Conservation (phyloP, 1,140 invertebrate species). For the Drosophila bocqueti region DNA sequence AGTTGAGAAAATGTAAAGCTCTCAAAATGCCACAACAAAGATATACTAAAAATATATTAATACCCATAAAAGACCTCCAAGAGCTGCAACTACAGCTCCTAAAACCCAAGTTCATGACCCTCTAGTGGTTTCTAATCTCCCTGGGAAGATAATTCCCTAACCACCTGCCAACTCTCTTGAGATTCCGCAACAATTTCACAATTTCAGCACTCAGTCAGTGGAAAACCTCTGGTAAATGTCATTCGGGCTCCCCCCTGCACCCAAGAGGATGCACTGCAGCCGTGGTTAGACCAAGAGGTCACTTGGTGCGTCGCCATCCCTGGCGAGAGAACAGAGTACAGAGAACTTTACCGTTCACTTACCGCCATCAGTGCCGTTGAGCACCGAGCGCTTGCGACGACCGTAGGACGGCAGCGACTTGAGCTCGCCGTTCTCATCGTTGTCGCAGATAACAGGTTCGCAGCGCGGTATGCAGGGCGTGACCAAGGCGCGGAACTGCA, state of each 20-base stretch:
- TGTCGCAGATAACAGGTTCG: constrained; percentile 95
- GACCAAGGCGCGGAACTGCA: constrained; percentile 96
- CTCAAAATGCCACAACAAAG: not conserved
- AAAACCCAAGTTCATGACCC: not conserved
- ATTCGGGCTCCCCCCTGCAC: not conserved
- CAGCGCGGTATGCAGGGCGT: constrained; percentile 96
- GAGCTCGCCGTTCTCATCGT: constrained; percentile 92
- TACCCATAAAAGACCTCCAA: not conserved
- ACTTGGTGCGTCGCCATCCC: constrained; percentile 39
- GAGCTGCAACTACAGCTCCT: not conserved
- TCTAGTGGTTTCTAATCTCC: not conserved
- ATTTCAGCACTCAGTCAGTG: constrained; percentile 3
- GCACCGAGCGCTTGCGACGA: constrained; percentile 85
- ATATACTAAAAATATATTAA: not conserved
- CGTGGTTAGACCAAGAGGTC: constrained; percentile 14
- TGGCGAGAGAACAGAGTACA: constrained; percentile 19
- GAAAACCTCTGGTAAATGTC: constrained; percentile 12
- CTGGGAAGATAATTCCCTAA: not conserved
- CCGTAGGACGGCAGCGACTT: constrained; percentile 92
- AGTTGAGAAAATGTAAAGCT: not conserved
- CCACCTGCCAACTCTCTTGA: not conserved
- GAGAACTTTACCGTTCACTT: constrained; percentile 65
- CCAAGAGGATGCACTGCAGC: not conserved
- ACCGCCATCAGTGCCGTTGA: constrained; percentile 78
- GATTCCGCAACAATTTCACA: constrained; percentile 1